These are phyloP conservation scores for Sylvilagus bachmani DNA, from an alignment of 2,113 vertebrate genomes.

Conservation along the genomic window DNA sequence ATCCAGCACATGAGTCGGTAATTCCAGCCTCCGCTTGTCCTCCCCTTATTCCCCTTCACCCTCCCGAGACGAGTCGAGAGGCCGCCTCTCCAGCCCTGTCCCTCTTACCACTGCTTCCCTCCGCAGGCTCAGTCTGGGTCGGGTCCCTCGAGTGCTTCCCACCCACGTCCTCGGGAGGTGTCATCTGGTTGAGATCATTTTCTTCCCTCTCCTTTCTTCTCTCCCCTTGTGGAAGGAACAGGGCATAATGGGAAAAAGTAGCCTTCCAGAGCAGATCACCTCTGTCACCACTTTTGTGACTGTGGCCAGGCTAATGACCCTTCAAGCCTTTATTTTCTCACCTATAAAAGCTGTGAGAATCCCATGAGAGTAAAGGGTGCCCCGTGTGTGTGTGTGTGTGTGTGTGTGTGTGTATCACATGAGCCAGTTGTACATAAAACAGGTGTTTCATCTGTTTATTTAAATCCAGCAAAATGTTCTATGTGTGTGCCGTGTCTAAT, in stretches of 20 bases:
- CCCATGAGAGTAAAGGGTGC: background rate
- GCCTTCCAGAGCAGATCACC: background rate
- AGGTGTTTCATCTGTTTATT: background rate
- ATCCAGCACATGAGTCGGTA: background rate
- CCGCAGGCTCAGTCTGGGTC: background rate
- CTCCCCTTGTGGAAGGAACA: background rate
- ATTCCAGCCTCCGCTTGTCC: background rate
- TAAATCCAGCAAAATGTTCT: conserved; percentile 1
- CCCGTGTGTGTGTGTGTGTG: background rate
- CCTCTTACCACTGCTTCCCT: background rate
- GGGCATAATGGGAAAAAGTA: background rate
- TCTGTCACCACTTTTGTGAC: conserved; percentile 25
- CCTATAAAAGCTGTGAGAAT: conserved; percentile 27
- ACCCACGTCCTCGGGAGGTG: background rate
- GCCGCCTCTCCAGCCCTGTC: background rate
- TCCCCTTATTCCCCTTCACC: conserved; percentile 12
- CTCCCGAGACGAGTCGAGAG: background rate
- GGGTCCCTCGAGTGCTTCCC: background rate
- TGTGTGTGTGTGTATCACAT: no score
- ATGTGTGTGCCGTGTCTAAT: background rate
- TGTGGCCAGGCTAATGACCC: conserved; percentile 16
- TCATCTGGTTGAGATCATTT: background rate
- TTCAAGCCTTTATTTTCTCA: conserved; percentile 7
- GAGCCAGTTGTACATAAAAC: background rate
- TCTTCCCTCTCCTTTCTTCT: background rate